Percentiles rank a stretch among this genome's conserved stretches.
Evolutionary conservation across 2,113 vertebrate genomes (phyloP).

Genomic region (Hiodon tergisus): DNA sequence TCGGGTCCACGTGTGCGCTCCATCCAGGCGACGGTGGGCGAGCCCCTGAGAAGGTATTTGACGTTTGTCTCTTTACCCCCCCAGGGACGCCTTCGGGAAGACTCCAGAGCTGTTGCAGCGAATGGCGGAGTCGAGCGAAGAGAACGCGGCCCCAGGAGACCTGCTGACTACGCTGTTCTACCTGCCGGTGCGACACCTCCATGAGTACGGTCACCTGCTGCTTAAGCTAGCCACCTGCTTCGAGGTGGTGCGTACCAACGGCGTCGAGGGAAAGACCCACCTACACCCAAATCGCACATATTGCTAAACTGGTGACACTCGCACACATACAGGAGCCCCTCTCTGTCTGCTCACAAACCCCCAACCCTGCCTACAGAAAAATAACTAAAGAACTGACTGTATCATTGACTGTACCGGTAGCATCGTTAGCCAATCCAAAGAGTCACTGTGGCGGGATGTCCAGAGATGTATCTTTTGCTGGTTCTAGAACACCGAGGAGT

Average conservation of each 20-base stretch:
- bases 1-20: background rate
- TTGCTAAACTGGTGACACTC: no score
- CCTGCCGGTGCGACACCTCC: conserved; percentile 76
- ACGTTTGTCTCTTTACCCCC: background rate
- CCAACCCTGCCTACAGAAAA: no score
- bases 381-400: no score
- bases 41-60: background rate
- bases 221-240: conserved; percentile 90
- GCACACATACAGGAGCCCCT: no score
- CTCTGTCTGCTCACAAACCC: no score
- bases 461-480: background rate
- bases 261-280: no score
- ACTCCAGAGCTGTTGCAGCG: conserved; percentile 76
- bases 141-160: conserved; percentile 68
- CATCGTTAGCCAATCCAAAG: no score
- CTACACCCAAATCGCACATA: no score
- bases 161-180: conserved; percentile 78
- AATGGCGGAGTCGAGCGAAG: conserved; percentile 75
- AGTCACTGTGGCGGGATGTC: no score
- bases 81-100: conserved; percentile 86
- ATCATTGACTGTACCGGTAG: no score
- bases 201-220: conserved; percentile 80
- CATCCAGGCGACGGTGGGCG: background rate
- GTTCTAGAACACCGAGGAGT: conserved; percentile 73
- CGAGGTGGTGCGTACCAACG: conserved; percentile 76